These are phyloP conservation scores for Protobothrops mucrosquamatus DNA, from an alignment of 2,113 vertebrate genomes.

Conservation along the genomic window DNA sequence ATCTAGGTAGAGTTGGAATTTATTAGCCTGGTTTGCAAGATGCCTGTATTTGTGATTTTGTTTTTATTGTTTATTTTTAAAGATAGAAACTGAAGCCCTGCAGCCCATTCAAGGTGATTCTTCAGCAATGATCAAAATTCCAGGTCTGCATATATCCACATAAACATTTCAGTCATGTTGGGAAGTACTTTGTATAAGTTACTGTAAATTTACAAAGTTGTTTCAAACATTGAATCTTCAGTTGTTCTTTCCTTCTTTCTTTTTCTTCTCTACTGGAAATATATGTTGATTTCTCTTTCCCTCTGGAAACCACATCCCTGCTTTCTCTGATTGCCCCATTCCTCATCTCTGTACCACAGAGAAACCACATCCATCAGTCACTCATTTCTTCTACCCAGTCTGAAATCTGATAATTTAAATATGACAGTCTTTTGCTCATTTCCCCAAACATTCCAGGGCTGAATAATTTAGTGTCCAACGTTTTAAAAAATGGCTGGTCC, in stretches of 20 bases:
- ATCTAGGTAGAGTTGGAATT: neutral
- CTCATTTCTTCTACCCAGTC: slow-evolving; percentile 45
- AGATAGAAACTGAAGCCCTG: neutral
- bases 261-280: slow-evolving; percentile 1
- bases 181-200: slow-evolving; percentile 28
- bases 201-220: slow-evolving; percentile 20
- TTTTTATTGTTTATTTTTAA: neutral
- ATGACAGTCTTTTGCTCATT: slow-evolving; percentile 27
- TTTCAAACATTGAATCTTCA: slow-evolving; percentile 15
- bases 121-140: neutral
- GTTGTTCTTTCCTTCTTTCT: slow-evolving; percentile 2
- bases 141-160: neutral
- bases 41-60: neutral
- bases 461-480: slow-evolving; percentile 40
- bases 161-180: slow-evolving; percentile 28
- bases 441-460: slow-evolving; percentile 23
- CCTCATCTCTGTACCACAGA: slow-evolving; percentile 36
- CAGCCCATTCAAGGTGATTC: neutral
- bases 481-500: slow-evolving; percentile 20
- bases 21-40: neutral
- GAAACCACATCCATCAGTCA: slow-evolving; percentile 44
- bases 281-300: slow-evolving; percentile 28
- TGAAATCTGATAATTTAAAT: slow-evolving; percentile 36
- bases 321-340: slow-evolving; percentile 23
- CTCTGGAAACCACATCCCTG: slow-evolving; percentile 6